phyloP scores from a whole-genome alignment of 1,140 invertebrate species.

The Phortica variegata region DNA sequence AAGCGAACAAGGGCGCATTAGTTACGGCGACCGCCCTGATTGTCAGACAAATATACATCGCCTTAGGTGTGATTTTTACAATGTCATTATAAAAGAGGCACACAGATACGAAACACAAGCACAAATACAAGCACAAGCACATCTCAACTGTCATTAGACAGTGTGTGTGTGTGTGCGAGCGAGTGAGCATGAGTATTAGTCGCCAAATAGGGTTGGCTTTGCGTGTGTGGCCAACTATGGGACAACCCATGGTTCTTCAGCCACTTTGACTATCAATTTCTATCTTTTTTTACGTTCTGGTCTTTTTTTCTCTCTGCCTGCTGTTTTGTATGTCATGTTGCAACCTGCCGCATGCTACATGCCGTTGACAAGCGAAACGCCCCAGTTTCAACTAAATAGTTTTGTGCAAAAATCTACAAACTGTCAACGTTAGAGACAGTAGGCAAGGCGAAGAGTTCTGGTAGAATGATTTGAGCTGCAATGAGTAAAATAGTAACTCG shows the following conservation, averaged over 20 bases:
- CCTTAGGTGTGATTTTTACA: conserved; percentile 50
- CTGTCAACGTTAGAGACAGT: conserved; percentile 11
- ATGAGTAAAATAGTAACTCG: too few relatives aligned
- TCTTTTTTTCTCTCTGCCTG: conserved; percentile 27
- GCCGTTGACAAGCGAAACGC: conserved; percentile 47
- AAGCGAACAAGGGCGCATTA: conserved; percentile 15
- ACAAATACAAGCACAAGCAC: background rate
- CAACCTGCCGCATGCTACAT: conserved; percentile 5
- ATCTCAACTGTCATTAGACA: too few relatives aligned
- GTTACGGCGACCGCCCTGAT: conserved; percentile 37
- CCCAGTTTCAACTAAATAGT: conserved; percentile 21
- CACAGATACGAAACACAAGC: background rate
- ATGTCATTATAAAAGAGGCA: conserved; percentile 43
- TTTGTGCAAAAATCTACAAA: conserved; percentile 24
- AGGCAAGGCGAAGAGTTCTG: conserved; percentile 11
- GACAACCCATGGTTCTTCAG: background rate
- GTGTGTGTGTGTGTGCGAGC: conserved; percentile 4
- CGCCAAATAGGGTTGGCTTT: conserved; percentile 8
- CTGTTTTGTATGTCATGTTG: conserved; percentile 5
- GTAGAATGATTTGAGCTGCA: too few relatives aligned
- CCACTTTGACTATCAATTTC: conserved; percentile 1
- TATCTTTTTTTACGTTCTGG: conserved; percentile 5
- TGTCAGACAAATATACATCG: conserved; percentile 8
- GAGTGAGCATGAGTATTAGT: conserved; percentile 6
- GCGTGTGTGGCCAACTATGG: conserved; percentile 37